Evolutionary conservation across 2,888 invertebrate species (phyloP), one percentile per base, ranked within the genome.

Genomic region (Ryuthela nishihirai): DNA sequence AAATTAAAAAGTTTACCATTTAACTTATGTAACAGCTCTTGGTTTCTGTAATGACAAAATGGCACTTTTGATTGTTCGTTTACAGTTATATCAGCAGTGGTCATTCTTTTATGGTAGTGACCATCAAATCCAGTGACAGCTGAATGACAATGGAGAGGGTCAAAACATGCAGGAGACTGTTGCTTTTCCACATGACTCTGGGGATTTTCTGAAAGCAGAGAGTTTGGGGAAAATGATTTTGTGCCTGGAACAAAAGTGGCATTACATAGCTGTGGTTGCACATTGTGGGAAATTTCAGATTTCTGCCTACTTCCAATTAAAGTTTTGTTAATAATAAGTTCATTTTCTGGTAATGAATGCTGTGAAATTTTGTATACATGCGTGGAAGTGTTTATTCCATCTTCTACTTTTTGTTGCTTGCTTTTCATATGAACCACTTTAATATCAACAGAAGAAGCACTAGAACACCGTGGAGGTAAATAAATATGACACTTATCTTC

Each of bases 391-490:
- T 69, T 87, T 87, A 71, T 85, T 86, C 44, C 87, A 73, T n/a
- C 87, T 86, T 73, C 84, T 80, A 43, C 87, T 79, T 67, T 74
- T 77, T 52, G 65, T n/a, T n/a, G n/a, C n/a, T n/a, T n/a, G n/a
- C n/a, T n/a, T 73, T 70, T 65, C 12, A 45, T 74, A 70, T 68
- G 81, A 74, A 88, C 88, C 12, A 26, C 36, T 0, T 46, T 42
- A 21, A 39, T 45, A 5, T 42, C 44, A 2, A 62, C 49, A 7
- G 48, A 53, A 17, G 56, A 69, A 86, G 85, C 85, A 88, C 56
- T 86, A 70, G 88, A 88, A 71, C 85, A 87, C 38, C 67, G 58
- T 40, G 64, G 62, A 23, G 88, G 80, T 73, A 84, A 84, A 68
- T 78, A 79, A 20, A 78, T 75, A 62, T 78, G 78, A 41, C 68